Evolutionary conservation across 2,113 vertebrate genomes (phyloP).

Genomic region (Melanerpes aurifrons): DNA sequence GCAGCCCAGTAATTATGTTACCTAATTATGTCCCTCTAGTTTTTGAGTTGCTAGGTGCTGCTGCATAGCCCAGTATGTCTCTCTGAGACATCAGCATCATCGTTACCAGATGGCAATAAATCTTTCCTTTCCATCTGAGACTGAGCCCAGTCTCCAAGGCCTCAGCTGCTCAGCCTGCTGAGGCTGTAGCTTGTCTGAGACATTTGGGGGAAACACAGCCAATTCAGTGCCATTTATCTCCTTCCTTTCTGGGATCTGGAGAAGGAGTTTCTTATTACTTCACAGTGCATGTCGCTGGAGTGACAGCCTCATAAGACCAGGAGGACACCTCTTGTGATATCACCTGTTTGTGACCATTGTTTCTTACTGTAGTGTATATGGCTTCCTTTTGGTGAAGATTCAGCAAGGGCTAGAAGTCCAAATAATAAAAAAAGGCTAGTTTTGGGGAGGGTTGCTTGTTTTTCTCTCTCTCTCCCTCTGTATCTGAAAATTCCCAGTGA

Average conservation of each 20-base stretch:
- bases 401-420: not conserved
- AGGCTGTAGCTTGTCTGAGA: conserved; percentile 15
- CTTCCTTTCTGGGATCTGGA: not conserved
- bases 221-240: conserved; percentile 41
- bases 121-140: conserved; percentile 34
- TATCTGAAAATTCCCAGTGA: not conserved
- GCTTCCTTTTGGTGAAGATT: conserved; percentile 14
- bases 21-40: not conserved
- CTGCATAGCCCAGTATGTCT: not conserved
- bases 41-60: not conserved
- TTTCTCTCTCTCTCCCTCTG: not conserved
- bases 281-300: not conserved
- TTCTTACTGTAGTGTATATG: not conserved
- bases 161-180: conserved; percentile 59
- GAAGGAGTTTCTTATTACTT: conserved; percentile 26
- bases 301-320: conserved; percentile 7
- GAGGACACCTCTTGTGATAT: not conserved
- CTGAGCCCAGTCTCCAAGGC: not conserved
- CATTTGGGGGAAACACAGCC: conserved; percentile 30
- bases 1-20: not conserved
- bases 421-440: not conserved
- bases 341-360: not conserved
- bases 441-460: fast-evolving
- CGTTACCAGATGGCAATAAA: conserved; percentile 42
- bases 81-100: not conserved